phyloP scores from a whole-genome alignment of 2,797 vertebrate genomes.

The Hydrocynus forskahlii region DNA sequence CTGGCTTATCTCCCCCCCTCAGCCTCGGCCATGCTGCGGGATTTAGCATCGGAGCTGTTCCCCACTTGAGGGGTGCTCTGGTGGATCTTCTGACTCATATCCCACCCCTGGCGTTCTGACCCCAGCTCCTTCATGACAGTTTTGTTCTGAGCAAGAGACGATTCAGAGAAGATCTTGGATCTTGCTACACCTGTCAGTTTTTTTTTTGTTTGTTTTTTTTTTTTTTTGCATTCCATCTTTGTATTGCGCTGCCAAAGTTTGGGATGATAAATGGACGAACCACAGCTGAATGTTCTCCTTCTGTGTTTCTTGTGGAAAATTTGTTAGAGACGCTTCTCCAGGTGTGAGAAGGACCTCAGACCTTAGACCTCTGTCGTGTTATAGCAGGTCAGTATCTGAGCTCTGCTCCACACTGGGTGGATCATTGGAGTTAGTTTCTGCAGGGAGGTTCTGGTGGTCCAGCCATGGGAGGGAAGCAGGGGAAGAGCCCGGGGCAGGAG shows the following conservation, averaged over 20 bases:
- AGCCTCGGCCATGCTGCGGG: slow-evolving; percentile 71
- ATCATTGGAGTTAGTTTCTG: background rate
- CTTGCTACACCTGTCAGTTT: background rate
- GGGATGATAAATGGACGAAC: too few species aligned
- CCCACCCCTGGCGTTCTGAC: too few species aligned
- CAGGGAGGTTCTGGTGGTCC: slow-evolving; percentile 13
- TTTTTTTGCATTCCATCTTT: too few species aligned
- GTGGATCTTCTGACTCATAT: background rate
- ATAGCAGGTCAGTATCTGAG: background rate
- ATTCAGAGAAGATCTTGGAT: background rate
- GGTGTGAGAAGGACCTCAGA: background rate
- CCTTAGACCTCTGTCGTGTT: background rate
- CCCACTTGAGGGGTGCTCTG: slow-evolving; percentile 52
- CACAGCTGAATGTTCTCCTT: background rate
- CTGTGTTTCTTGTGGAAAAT: too few species aligned
- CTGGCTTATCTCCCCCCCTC: slow-evolving; percentile 38
- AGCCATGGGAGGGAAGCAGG: slow-evolving; percentile 89
- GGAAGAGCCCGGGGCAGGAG: slow-evolving; percentile 82
- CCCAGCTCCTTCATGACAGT: background rate
- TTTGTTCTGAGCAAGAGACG: background rate
- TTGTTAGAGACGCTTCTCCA: background rate
- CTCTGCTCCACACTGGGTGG: background rate
- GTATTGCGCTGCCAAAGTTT: too few species aligned
- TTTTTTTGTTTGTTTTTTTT: background rate
- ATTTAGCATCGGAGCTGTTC: slow-evolving; percentile 63